phyloP scores from a whole-genome alignment of 53 echinoderm and acorn worm genomes.

The Hippasteria phrygiana region DNA sequence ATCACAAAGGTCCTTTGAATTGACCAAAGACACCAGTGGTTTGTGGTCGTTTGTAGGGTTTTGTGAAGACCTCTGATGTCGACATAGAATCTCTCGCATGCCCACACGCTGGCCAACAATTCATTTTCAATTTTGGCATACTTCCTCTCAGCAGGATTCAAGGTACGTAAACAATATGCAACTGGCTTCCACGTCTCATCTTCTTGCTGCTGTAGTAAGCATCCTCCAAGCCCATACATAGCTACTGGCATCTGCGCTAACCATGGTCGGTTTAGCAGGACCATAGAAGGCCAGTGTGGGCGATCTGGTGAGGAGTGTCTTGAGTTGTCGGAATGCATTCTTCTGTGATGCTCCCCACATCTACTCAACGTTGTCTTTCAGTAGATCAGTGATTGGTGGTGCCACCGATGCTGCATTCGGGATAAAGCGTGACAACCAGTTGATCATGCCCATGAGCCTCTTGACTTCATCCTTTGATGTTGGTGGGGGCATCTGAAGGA shows the following conservation, averaged over 20 bases:
- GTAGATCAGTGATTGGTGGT: background rate
- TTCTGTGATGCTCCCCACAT: conserved; percentile 4
- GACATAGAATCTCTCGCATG: conserved; percentile 17
- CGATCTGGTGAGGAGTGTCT: conserved; percentile 20
- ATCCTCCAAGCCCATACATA: conserved; percentile 29
- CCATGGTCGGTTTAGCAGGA: conserved; percentile 17
- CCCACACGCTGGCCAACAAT: conserved; percentile 10
- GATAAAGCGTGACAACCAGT: conserved; percentile 17
- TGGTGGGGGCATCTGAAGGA: conserved; percentile 23
- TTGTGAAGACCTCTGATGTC: conserved; percentile 27
- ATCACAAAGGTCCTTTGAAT: conserved; percentile 38
- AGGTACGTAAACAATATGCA: conserved; percentile 16
- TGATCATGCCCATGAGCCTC: conserved; percentile 37
- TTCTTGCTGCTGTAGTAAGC: conserved; percentile 28
- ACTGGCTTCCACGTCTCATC: conserved; percentile 31
- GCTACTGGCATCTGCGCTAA: conserved; percentile 37
- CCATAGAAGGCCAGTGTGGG: conserved; percentile 52
- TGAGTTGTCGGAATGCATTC: conserved; percentile 10
- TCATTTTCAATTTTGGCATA: conserved; percentile 42
- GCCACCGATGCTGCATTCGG: conserved; percentile 4
- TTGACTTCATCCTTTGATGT: conserved; percentile 24
- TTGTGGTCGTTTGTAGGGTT: conserved; percentile 24
- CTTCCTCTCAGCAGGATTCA: background rate
- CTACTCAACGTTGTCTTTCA: conserved; percentile 6
- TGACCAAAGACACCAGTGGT: conserved; percentile 27